Percentiles rank a stretch among this genome's conserved stretches.
These are phyloP conservation scores for Eurois occulta DNA, from an alignment of 2,888 invertebrate genomes.

Conservation along the genomic window DNA sequence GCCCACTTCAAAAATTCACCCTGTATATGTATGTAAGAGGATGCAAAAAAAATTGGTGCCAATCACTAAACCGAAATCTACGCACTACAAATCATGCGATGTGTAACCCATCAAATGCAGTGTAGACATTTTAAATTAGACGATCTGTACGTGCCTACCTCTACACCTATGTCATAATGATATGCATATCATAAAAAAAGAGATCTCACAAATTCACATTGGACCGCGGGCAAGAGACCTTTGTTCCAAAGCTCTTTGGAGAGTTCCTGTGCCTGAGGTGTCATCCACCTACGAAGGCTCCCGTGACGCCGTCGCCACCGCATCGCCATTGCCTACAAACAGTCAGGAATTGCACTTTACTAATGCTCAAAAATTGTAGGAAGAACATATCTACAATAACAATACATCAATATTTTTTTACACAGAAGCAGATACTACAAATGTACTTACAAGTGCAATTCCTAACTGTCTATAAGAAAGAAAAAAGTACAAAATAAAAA, in stretches of 20 bases:
- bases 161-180: constrained; percentile 1
- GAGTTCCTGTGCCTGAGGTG: constrained; percentile 82
- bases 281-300: constrained; percentile 81
- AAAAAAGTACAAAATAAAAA: constrained; percentile 14
- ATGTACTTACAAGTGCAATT: constrained; percentile 79
- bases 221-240: constrained; percentile 66
- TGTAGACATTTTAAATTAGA: neutral
- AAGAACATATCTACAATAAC: constrained; percentile 49
- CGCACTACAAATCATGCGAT: neutral
- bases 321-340: constrained; percentile 75
- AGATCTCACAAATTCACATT: constrained; percentile 71
- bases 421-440: constrained; percentile 35
- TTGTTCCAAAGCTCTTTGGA: constrained; percentile 78
- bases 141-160: neutral
- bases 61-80: neutral
- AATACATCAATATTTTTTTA: constrained; percentile 34
- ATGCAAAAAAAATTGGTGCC: neutral
- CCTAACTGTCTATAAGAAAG: constrained; percentile 74
- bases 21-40: neutral
- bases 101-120: neutral
- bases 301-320: constrained; percentile 70
- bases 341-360: constrained; percentile 84
- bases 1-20: no score
- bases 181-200: constrained; percentile 21
- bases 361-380: constrained; percentile 38